phyloP scores from a whole-genome alignment of 2,797 vertebrate species.

The Protosalanx chinensis region DNA sequence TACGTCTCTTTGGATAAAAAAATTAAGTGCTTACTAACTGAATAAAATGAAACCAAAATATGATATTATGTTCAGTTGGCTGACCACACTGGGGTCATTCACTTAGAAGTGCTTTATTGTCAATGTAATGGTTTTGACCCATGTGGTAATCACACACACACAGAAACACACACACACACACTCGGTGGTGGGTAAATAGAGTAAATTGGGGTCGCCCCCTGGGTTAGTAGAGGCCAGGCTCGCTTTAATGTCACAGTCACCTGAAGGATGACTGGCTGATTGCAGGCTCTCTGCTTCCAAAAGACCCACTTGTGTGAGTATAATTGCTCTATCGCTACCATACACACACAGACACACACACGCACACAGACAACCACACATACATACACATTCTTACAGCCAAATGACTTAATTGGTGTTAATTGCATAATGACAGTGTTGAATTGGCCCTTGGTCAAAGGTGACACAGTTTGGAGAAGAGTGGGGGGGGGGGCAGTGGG shows the following conservation, averaged over 20 bases:
- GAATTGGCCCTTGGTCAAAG: constrained; percentile 87
- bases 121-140: neutral
- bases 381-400: constrained; percentile 77
- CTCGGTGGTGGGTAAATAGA: constrained; percentile 74
- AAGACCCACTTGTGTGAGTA: constrained; percentile 82
- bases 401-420: constrained; percentile 97
- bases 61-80: too few species aligned
- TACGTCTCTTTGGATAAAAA: too few species aligned
- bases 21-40: too few species aligned
- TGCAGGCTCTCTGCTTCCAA: constrained; percentile 83
- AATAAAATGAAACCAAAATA: too few species aligned
- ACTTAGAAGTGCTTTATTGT: neutral
- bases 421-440: constrained; percentile 93
- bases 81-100: neutral
- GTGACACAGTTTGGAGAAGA: constrained; percentile 85
- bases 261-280: constrained; percentile 84
- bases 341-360: constrained; percentile 20
- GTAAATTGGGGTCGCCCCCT: constrained; percentile 74
- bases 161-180: constrained; percentile 13
- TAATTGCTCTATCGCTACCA: constrained; percentile 80
- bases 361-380: constrained; percentile 36
- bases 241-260: constrained; percentile 78
- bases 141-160: constrained; percentile 5
- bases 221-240: constrained; percentile 65
- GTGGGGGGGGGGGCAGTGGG: constrained; percentile 62